A percentile compares a stretch with the other conserved stretches of the same genome.
Conservation (phyloP, 2,113 vertebrate genomes). For the Euleptes europaea region DNA sequence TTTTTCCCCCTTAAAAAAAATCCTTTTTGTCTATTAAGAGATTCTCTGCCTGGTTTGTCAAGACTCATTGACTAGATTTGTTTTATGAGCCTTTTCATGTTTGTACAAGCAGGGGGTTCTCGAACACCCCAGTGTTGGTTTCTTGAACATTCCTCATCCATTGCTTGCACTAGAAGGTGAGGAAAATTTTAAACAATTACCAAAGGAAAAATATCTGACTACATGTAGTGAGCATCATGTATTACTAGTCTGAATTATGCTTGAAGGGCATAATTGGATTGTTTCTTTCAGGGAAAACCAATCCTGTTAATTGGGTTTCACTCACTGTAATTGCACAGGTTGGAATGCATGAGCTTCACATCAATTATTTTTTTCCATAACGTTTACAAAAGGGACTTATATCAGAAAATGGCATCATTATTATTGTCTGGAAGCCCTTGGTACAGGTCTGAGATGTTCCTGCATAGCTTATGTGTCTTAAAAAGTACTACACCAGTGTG, state of each 20-base stretch:
- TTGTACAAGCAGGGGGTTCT: conserved; percentile 31
- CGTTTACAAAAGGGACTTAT: not conserved
- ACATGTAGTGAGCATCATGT: not conserved
- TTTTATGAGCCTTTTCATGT: conserved; percentile 41
- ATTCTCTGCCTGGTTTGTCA: conserved; percentile 48
- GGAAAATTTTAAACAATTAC: conserved; percentile 43
- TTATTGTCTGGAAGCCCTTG: not conserved
- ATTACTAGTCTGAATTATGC: not conserved
- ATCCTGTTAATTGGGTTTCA: conserved; percentile 43
- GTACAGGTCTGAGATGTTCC: not conserved
- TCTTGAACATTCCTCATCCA: conserved; percentile 44
- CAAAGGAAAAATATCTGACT: conserved; percentile 43
- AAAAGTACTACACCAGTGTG: not conserved
- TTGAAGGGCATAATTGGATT: conserved; percentile 38
- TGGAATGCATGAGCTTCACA: not conserved
- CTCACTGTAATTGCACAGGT: conserved; percentile 38
- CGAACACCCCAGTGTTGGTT: conserved; percentile 30
- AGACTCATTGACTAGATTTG: conserved; percentile 21
- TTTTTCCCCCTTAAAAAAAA: conserved; percentile 35
- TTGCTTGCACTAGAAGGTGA: conserved; percentile 11
- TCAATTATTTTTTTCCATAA: not conserved
- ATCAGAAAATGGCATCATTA: not conserved
- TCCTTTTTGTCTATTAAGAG: conserved; percentile 14
- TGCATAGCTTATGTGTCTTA: not conserved
- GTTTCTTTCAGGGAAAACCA: conserved; percentile 32